Base-by-base conservation (phyloP, 1,140 invertebrate genomes). In the Cotesia glomerata region DNA sequence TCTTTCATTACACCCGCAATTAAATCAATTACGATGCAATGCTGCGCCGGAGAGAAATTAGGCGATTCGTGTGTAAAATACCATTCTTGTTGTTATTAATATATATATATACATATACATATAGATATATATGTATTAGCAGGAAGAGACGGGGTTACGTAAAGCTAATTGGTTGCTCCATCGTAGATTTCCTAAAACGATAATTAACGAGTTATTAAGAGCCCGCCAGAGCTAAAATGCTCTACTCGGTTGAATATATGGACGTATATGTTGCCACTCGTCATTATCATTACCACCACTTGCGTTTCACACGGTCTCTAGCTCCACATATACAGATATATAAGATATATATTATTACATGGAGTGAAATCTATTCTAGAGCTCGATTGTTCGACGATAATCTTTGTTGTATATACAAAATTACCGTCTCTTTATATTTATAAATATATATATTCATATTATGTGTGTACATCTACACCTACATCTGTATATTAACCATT, bases 151-250 rank as follows among this genome's bases (percentile, higher is more conserved):
- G 69, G 67, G 71, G 72, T 86, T 86, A 84, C 84, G 83, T 85
- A 86, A 86, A 85, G 14, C 32, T 67, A 54, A 67, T 67, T 67
- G 65, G 65, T 54, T 49, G 74, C 51, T 56, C 54, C 34, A 45
- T 36, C 26, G 35, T 16, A 84, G 83, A 86, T 86, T 87, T 87
- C 86, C 85, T 87, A 87, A 87, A 87, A 87, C 81, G 85, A 86
- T 87, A 87, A 87, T 87, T 87, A 87, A 87, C 85, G 84, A 87
- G 84, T 87, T 87, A 87, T 87, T 87, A 67, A 52, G 39, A 54
- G 49, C 26, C 36, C n/a, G 62, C 34, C 26, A 61, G 14, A 35
- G 14, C 14, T 64, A 64, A 64, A 64, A 64, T 35, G 62, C 14
- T 49, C 62, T 26, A 26, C 26, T 26, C 26, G 26, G 26, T 26